These are phyloP conservation scores for Amblyjoppa fuscipennis DNA, from an alignment of 2,888 invertebrate species.

Conservation along the genomic window DNA sequence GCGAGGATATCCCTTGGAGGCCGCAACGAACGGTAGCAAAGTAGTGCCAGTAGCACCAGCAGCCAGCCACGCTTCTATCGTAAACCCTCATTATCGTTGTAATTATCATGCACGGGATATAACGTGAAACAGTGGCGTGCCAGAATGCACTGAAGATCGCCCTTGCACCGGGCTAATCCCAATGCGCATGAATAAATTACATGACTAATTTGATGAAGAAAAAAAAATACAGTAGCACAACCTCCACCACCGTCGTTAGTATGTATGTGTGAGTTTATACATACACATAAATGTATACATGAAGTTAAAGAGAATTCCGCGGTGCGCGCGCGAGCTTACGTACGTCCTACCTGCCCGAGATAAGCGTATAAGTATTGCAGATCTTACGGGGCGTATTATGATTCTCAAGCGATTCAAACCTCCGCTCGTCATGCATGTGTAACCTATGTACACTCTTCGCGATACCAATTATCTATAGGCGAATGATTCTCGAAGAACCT, in stretches of 20 bases:
- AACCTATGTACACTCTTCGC: slow-evolving; percentile 25
- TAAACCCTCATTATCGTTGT: slow-evolving; percentile 83
- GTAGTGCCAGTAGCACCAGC: slow-evolving; percentile 47
- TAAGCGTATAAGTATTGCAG: slow-evolving; percentile 66
- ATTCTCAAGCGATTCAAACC: slow-evolving; percentile 57
- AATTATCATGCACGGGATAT: slow-evolving; percentile 84
- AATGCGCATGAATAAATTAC: slow-evolving; percentile 82
- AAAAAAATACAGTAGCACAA: slow-evolving; percentile 68
- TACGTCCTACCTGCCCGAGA: slow-evolving; percentile 57
- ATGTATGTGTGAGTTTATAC: slow-evolving; percentile 10
- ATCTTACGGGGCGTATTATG: slow-evolving; percentile 63
- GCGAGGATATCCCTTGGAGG: slow-evolving; percentile 65
- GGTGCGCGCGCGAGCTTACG: slow-evolving; percentile 31
- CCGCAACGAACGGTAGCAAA: slow-evolving; percentile 43
- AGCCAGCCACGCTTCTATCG: slow-evolving; percentile 77
- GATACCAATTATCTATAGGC: slow-evolving; percentile 47
- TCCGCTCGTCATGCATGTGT: slow-evolving; percentile 36
- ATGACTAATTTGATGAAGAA: slow-evolving; percentile 80
- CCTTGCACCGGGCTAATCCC: slow-evolving; percentile 79
- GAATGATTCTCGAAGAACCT: slow-evolving; percentile 52
- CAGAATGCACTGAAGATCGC: slow-evolving; percentile 83
- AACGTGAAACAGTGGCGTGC: slow-evolving; percentile 82
- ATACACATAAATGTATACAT: slow-evolving; percentile 30
- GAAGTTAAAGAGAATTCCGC: slow-evolving; percentile 61
- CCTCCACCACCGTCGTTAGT: slow-evolving; percentile 41